Percentiles rank a stretch among this genome's conserved stretches.
Evolutionary conservation across 2,888 invertebrate genomes (phyloP).

Genomic region (Eutolmus rufibarbis): DNA sequence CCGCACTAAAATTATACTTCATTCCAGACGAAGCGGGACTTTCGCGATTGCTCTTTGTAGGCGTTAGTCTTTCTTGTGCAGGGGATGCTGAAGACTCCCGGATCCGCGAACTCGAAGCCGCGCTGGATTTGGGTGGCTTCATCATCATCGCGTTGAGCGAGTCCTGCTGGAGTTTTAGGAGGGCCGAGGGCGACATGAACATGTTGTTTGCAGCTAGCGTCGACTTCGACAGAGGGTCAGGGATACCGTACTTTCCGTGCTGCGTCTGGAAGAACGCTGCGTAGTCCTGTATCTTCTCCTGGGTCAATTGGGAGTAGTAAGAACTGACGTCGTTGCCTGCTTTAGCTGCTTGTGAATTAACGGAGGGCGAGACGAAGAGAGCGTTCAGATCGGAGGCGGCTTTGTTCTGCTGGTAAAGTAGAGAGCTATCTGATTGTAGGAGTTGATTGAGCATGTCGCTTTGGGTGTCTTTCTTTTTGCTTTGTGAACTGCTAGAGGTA

Average conservation of each 20-base stretch:
- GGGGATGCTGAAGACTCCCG: constrained; percentile 60
- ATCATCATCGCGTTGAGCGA: constrained; percentile 65
- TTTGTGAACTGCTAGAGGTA: constrained; percentile 6
- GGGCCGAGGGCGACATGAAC: constrained; percentile 74
- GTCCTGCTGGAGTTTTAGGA: constrained; percentile 73
- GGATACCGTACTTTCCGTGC: constrained; percentile 64
- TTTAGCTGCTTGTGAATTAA: constrained; percentile 49
- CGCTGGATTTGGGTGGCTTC: constrained; percentile 64
- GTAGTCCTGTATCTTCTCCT: constrained; percentile 65
- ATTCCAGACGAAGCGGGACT: constrained; percentile 48
- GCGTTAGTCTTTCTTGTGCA: constrained; percentile 57
- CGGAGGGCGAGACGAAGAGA: constrained; percentile 57
- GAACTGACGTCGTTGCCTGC: constrained; percentile 54
- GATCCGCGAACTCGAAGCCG: constrained; percentile 51
- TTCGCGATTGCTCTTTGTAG: constrained; percentile 54
- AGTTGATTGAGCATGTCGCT: constrained; percentile 60
- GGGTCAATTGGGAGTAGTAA: constrained; percentile 60
- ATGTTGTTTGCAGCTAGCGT: constrained; percentile 80
- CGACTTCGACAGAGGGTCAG: constrained; percentile 79
- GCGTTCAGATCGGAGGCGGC: constrained; percentile 59
- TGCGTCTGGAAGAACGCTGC: constrained; percentile 64
- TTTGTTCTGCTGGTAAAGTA: constrained; percentile 60
- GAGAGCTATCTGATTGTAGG: constrained; percentile 57
- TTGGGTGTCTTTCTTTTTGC: constrained; percentile 37
- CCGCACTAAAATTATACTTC: constrained; percentile 63